A percentile compares a stretch with the other conserved stretches of the same genome.
These are phyloP conservation scores for Bos indicus DNA, from an alignment of 2,113 vertebrate species.

Conservation along the genomic window DNA sequence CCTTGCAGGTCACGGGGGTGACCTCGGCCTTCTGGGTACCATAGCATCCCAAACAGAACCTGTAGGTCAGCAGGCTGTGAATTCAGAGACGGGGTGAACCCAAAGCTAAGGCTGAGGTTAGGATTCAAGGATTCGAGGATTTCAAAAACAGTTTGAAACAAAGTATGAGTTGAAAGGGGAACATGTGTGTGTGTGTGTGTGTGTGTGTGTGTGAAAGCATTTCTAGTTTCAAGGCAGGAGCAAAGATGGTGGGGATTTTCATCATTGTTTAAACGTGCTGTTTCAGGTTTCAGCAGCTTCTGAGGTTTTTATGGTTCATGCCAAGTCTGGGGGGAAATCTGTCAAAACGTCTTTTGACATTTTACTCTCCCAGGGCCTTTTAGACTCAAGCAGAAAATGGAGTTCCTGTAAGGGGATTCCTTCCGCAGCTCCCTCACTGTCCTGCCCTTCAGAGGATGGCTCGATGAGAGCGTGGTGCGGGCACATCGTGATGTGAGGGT, in stretches of 20 bases:
- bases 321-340: constrained; percentile 12
- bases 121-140: neutral
- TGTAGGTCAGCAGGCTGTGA: neutral
- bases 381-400: neutral
- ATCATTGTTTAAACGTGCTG: neutral
- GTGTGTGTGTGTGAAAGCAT: neutral
- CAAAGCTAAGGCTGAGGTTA: neutral
- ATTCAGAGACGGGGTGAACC: neutral
- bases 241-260: neutral
- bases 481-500: accelerated
- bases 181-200: neutral
- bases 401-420: neutral
- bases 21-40: neutral
- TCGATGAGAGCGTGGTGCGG: accelerated
- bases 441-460: neutral
- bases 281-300: constrained; percentile 39
- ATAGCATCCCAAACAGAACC: neutral
- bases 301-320: neutral
- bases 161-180: neutral
- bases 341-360: constrained; percentile 14
- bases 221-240: neutral
- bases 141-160: neutral
- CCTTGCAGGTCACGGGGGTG: accelerated
- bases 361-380: neutral
- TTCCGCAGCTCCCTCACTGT: accelerated